Conservation (phyloP, 2,113 vertebrate genomes). For the Campylomormyrus tamandua region DNA sequence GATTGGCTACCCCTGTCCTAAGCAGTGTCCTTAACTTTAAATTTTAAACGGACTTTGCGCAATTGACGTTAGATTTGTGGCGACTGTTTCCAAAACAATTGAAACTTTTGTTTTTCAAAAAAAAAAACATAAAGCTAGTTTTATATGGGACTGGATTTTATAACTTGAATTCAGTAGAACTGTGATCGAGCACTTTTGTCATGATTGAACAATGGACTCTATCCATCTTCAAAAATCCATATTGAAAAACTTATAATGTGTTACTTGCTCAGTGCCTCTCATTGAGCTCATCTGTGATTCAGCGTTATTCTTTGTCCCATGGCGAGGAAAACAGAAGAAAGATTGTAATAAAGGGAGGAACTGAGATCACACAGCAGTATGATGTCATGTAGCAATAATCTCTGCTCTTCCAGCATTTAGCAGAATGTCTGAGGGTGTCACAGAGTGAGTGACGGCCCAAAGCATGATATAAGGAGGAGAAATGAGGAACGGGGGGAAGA, state of each 20-base stretch:
- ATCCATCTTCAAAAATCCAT: background rate
- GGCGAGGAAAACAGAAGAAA: background rate
- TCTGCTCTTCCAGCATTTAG: background rate
- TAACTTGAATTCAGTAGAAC: background rate
- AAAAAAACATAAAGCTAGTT: background rate
- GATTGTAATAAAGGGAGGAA: background rate
- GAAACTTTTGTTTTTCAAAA: background rate
- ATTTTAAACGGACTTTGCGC: background rate
- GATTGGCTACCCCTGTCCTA: background rate
- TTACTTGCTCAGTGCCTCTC: background rate
- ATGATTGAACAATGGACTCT: background rate
- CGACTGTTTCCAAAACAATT: background rate
- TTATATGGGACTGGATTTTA: background rate
- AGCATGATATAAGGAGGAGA: background rate
- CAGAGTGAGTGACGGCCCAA: background rate
- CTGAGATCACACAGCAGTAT: background rate
- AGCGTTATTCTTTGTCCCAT: background rate
- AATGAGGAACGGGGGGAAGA: background rate
- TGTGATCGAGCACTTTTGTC: background rate
- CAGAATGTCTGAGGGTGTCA: background rate
- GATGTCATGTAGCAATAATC: background rate
- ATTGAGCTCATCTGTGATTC: background rate
- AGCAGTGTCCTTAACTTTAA: background rate
- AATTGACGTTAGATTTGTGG: background rate
- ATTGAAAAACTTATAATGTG: background rate